A percentile compares a stretch with the other conserved stretches of the same genome.
Evolutionary conservation across 2,888 invertebrate genomes (phyloP).

Genomic region (Tromatobia lineatoria): DNA sequence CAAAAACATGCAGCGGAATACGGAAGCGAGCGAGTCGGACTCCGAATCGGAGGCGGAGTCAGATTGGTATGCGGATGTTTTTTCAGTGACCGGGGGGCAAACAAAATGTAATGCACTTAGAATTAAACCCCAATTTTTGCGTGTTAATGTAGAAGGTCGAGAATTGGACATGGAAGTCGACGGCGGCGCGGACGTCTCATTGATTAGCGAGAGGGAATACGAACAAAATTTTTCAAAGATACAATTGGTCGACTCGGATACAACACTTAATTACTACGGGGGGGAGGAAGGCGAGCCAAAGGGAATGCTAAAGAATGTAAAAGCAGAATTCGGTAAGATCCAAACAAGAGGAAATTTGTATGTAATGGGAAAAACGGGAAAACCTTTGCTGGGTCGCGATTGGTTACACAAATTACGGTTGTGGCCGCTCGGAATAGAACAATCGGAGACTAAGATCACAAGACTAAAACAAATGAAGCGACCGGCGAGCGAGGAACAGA

Average conservation of each 20-base stretch:
- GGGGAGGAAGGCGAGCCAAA: not conserved
- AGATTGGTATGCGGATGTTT: conserved; percentile 4
- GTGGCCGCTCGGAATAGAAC: conserved; percentile 46
- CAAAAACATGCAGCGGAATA: conserved; percentile 6
- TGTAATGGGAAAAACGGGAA: conserved; percentile 32
- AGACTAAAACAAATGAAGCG: conserved; percentile 12
- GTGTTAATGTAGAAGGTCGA: not conserved
- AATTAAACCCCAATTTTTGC: not conserved
- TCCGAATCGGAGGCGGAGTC: too few relatives aligned
- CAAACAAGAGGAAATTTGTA: conserved; percentile 27
- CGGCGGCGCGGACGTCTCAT: conserved; percentile 4
- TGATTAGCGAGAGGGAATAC: conserved; percentile 6
- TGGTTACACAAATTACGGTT: conserved; percentile 52
- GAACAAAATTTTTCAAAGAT: not conserved
- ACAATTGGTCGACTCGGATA: not conserved
- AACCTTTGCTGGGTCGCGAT: conserved; percentile 55
- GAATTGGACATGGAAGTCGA: conserved; percentile 15
- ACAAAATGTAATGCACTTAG: not conserved
- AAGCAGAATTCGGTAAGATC: conserved; percentile 4
- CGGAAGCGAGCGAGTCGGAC: conserved; percentile 8
- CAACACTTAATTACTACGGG: not conserved
- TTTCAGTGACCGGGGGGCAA: not conserved
- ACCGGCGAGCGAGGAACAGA: not conserved
- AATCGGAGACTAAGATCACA: conserved; percentile 3
- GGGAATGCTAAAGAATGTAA: conserved; percentile 15